Evolutionary conservation across 2,113 vertebrate species (phyloP).

Genomic region (Dunckerocampus dactyliophorus): DNA sequence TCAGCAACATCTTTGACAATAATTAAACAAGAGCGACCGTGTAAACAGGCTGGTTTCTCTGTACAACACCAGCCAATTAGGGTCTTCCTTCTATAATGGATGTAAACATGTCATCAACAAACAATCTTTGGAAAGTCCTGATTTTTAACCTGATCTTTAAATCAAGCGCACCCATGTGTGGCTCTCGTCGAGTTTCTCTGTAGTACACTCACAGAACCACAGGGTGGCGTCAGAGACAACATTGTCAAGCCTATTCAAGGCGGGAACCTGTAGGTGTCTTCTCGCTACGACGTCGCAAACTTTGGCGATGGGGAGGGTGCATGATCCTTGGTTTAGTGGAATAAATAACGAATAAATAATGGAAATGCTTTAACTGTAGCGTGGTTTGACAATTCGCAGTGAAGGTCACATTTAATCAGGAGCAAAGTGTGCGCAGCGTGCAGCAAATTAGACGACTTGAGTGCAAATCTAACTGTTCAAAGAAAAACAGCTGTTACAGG

Average conservation of each 20-base stretch:
- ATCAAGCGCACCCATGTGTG: constrained; percentile 30
- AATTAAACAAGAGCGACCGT: constrained; percentile 47
- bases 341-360: constrained; percentile 17
- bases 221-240: constrained; percentile 43
- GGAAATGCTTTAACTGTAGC: background rate
- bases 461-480: background rate
- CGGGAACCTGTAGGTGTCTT: background rate
- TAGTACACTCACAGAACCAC: constrained; percentile 68
- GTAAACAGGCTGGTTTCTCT: constrained; percentile 96
- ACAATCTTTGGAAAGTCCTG: constrained; percentile 18
- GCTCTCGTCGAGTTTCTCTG: constrained; percentile 70
- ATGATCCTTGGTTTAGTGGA: background rate
- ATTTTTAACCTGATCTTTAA: constrained; percentile 46
- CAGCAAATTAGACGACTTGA: background rate
- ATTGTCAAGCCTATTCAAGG: too few relatives aligned
- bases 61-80: constrained; percentile 88
- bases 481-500: background rate
- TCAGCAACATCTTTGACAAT: constrained; percentile 58
- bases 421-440: background rate
- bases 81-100: constrained; percentile 15
- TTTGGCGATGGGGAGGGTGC: too few relatives aligned
- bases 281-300: background rate
- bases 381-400: background rate
- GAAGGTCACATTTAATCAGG: background rate
- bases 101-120: constrained; percentile 8